These are phyloP conservation scores for Hippocampus abdominalis DNA, from an alignment of 2,113 vertebrate genomes.

Conservation along the genomic window DNA sequence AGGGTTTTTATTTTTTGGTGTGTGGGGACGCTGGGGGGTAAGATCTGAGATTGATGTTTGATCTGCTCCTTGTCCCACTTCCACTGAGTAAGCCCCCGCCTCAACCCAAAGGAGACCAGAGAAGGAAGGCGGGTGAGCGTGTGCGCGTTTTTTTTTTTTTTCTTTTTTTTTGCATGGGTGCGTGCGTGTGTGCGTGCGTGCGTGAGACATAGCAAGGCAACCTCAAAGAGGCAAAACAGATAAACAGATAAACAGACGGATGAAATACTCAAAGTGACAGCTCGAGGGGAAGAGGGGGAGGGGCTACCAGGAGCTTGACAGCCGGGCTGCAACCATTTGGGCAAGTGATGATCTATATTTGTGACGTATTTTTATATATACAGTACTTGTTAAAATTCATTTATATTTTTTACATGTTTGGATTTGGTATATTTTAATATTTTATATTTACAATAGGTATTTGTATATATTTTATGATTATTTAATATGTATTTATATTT, in stretches of 20 bases:
- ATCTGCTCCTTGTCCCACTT: constrained; percentile 68
- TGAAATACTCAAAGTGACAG: constrained; percentile 58
- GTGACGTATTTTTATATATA: not conserved
- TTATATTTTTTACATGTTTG: no score
- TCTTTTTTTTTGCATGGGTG: not conserved
- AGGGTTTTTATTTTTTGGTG: not conserved
- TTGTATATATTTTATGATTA: not conserved
- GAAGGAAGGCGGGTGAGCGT: constrained; percentile 32
- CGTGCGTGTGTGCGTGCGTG: not conserved
- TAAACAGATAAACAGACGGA: constrained; percentile 61
- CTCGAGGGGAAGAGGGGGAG: constrained; percentile 29
- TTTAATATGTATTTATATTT: not conserved
- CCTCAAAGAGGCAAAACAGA: constrained; percentile 44
- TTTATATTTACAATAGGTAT: no score
- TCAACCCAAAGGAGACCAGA: constrained; percentile 34
- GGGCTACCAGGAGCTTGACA: constrained; percentile 27
- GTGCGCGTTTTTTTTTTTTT: constrained; percentile 6
- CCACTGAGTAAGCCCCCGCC: constrained; percentile 40
- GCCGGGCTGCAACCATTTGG: constrained; percentile 3
- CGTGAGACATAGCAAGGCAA: constrained; percentile 18
- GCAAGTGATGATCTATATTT: not conserved
- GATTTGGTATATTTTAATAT: not conserved
- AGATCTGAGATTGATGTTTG: constrained; percentile 60
- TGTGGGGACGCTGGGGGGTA: constrained; percentile 26
- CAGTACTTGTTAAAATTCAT: not conserved